Conservation (phyloP, 2,113 vertebrate genomes). For the Carassius gibelio region DNA sequence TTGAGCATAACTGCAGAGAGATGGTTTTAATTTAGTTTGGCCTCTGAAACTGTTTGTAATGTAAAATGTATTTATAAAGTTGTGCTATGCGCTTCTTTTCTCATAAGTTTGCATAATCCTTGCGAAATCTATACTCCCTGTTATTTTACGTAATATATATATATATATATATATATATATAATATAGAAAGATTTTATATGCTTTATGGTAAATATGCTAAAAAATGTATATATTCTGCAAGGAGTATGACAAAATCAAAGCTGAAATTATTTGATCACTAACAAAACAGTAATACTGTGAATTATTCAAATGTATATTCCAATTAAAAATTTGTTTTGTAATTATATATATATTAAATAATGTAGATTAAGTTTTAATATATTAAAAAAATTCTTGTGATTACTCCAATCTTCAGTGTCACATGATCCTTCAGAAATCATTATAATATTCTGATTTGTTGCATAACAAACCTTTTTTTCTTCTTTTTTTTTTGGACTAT, state of each 20-base stretch:
- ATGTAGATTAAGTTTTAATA: not conserved
- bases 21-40: slow-evolving; percentile 11
- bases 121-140: not conserved
- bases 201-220: not conserved
- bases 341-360: not conserved
- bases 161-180: not conserved
- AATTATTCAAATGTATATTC: not conserved
- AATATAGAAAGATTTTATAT: not conserved
- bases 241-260: not conserved
- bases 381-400: not conserved
- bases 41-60: not conserved
- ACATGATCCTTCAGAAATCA: not conserved
- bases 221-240: not conserved
- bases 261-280: not conserved
- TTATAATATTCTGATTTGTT: not conserved
- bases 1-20: not conserved
- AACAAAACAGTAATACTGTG: not conserved
- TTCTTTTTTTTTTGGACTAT: not conserved
- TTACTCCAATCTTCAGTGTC: not conserved
- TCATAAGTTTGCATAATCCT: not conserved
- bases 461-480: not conserved
- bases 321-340: not conserved
- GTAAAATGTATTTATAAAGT: not conserved
- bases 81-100: not conserved
- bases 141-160: not conserved